Evolutionary conservation across 2,113 vertebrate genomes (phyloP).

Genomic region (Mustelus asterias): DNA sequence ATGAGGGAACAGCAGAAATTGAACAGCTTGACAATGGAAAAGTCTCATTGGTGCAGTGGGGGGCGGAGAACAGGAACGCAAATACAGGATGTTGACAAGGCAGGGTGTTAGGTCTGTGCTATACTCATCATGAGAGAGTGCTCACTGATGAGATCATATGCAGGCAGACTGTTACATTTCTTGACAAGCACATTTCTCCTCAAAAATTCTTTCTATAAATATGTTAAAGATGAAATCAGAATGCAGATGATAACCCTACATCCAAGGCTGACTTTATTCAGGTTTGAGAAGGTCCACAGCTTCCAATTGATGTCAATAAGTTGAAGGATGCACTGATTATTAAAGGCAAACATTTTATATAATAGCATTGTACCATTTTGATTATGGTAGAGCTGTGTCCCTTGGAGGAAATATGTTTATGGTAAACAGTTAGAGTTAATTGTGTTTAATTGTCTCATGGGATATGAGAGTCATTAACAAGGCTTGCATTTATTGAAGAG

Average conservation of each 20-base stretch:
- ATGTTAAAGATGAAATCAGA: background rate
- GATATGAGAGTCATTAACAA: background rate
- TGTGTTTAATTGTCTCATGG: background rate
- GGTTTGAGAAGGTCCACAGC: background rate
- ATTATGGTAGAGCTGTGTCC: background rate
- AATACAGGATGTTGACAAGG: background rate
- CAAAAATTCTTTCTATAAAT: background rate
- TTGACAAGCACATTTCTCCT: background rate
- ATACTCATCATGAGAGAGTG: background rate
- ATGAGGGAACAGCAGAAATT: background rate
- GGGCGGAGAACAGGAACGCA: background rate
- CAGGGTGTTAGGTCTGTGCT: no score
- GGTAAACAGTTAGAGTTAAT: background rate
- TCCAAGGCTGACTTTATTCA: background rate
- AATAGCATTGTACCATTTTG: background rate
- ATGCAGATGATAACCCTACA: background rate
- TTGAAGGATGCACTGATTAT: background rate
- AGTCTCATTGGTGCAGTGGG: background rate
- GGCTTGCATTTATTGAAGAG: background rate
- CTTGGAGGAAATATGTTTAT: background rate
- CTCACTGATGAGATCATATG: background rate
- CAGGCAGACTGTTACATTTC: background rate
- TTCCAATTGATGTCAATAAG: background rate
- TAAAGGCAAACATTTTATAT: background rate
- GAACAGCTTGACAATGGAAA: background rate